These are phyloP conservation scores for Potamarius usumacintae DNA, from an alignment of 2,113 vertebrate genomes.

Conservation along the genomic window DNA sequence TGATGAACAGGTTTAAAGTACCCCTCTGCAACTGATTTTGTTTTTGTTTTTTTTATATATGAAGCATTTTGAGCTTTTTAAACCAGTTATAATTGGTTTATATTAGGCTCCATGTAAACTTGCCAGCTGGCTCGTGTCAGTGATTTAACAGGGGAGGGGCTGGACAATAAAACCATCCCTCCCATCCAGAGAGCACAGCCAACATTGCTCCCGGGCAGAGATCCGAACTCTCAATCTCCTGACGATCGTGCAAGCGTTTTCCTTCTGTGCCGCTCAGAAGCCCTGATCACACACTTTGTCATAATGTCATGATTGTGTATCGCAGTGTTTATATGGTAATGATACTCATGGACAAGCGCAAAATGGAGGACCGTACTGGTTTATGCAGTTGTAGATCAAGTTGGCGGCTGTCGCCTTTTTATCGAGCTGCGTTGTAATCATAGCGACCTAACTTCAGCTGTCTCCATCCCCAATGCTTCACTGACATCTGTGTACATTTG, in stretches of 20 bases:
- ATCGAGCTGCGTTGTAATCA: background rate
- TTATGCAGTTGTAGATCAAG: background rate
- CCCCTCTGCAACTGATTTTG: too few species aligned
- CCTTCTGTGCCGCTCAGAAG: background rate
- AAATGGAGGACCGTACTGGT: background rate
- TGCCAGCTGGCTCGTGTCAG: background rate
- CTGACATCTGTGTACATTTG: background rate
- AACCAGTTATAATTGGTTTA: too few species aligned
- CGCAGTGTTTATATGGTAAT: background rate
- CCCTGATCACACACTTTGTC: too few species aligned
- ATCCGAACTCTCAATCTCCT: background rate
- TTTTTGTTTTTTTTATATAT: too few species aligned
- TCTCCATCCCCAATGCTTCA: background rate
- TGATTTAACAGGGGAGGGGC: background rate
- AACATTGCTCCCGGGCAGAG: rapidly evolving
- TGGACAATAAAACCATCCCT: background rate
- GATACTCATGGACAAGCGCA: background rate
- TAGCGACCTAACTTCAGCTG: background rate
- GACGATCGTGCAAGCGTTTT: background rate
- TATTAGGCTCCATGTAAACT: too few species aligned
- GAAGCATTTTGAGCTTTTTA: too few species aligned
- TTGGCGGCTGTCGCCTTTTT: too few species aligned
- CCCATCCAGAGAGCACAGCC: background rate
- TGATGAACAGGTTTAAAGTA: too few species aligned
- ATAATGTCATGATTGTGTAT: background rate